Conservation (phyloP, 2,113 vertebrate genomes). For the Nothocercus nigrocapillus region DNA sequence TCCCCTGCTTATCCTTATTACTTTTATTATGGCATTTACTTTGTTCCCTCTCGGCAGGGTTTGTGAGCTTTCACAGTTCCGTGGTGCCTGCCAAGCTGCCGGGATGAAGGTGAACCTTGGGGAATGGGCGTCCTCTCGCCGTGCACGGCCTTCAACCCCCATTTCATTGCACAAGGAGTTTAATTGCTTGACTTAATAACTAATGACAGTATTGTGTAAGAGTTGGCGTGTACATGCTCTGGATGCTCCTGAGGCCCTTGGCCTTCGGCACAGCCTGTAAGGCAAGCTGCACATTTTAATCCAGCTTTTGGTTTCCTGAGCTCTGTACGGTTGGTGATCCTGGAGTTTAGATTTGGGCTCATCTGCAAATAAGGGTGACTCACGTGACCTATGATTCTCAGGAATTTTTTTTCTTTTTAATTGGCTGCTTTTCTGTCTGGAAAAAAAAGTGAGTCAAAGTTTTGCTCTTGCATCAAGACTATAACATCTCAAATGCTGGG, state of each 20-base stretch:
- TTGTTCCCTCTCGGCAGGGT: background rate
- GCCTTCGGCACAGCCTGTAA: background rate
- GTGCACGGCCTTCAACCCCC: background rate
- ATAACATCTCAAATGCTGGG: background rate
- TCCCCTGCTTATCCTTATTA: background rate
- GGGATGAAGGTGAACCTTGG: background rate
- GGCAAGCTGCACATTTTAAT: background rate
- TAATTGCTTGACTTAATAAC: background rate
- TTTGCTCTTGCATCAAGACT: background rate
- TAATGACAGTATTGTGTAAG: background rate
- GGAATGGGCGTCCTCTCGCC: background rate
- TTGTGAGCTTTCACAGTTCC: background rate
- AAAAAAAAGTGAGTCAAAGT: background rate
- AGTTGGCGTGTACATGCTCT: rapidly evolving
- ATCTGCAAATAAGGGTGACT: conserved; percentile 10
- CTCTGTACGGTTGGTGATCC: background rate
- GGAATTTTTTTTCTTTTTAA: background rate
- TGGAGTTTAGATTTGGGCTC: conserved; percentile 3
- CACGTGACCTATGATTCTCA: background rate
- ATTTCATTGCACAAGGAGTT: background rate
- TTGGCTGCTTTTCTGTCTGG: conserved; percentile 15
- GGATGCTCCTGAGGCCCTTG: rapidly evolving
- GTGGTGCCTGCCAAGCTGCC: background rate
- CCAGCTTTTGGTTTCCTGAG: background rate
- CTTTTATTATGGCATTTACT: background rate